A percentile compares a stretch with the other conserved stretches of the same genome.
These are phyloP conservation scores for Arbacia lixula DNA, from an alignment of 53 echinoderm and acorn worm species.

Conservation along the genomic window DNA sequence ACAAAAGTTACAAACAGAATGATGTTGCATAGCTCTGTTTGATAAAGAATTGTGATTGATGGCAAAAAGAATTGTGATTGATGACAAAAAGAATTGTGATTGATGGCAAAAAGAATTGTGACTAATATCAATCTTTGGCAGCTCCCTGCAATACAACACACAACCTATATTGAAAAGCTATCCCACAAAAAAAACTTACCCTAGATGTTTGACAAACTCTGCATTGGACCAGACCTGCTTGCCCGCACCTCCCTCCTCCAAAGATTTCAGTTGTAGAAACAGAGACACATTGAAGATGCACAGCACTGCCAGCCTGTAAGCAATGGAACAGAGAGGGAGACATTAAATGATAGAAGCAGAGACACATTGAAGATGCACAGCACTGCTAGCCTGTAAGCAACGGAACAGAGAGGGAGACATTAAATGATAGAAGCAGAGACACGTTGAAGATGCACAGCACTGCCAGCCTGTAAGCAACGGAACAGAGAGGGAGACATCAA, in stretches of 20 bases:
- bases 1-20: no score
- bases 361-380: conserved; percentile 77
- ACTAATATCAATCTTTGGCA: no score
- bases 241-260: conserved; percentile 59
- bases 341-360: background rate
- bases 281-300: conserved; percentile 82
- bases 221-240: conserved; percentile 34
- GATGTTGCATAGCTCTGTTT: no score
- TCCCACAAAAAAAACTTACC: no score
- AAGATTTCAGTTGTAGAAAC: conserved; percentile 79
- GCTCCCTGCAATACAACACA: no score
- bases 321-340: background rate
- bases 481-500: background rate
- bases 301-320: conserved; percentile 70
- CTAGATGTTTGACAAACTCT: conserved; percentile 69
- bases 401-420: background rate
- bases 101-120: no score
- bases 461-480: background rate
- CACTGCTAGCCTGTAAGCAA: conserved; percentile 66
- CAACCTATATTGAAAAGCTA: no score
- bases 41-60: no score
- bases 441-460: background rate
- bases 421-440: background rate
- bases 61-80: no score
- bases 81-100: no score